Base-by-base conservation (phyloP, 2,888 invertebrate genomes). In the Scaptomyza caliginosa region DNA sequence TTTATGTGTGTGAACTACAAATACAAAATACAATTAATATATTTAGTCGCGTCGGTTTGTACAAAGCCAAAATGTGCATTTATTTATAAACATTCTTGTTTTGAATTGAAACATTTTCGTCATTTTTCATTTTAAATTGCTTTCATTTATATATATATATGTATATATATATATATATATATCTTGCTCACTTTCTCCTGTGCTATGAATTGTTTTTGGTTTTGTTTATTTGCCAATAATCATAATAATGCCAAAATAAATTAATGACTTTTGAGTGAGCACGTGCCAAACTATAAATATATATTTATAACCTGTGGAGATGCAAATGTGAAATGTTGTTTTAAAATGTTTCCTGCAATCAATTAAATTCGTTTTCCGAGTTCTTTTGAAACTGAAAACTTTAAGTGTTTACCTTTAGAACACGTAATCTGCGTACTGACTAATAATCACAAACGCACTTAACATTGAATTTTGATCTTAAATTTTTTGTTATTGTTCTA, bases 21-120 rank as follows among this genome's bases (percentile, higher is more conserved):
- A 56, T 42, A 56, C 56, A 73, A 45, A 49, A 78, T 48, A 78
- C 83, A 79, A 78, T 86, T 68, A 82, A 75, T 86, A 70, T 63
- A 45, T n/a, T 26, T 28, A 69, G 48, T 49, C 63, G 56, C 24
- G 43, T 34, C 38, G 30, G 57, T 69, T 70, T 26, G 66, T 50
- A 52, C 60, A 77, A 56, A 55, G 60, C 60, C 40, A 48, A 56
- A 48, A 48, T 54, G 58, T 64, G 65, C 67, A 63, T 78, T 78
- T 83, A 85, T 87, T 82, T 86, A 79, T 85, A 86, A 79, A 74
- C 74, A 81, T 86, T 74, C 68, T 75, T 77, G 69, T 65, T 83
- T 60, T 63, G 56, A 69, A 59, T 80, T 86, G 59, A 83, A 76
- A 78, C 78, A 82, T 71, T 77, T 77, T 81, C 46, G 55, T 63